phyloP scores from a whole-genome alignment of 2,888 invertebrate species.

The Sarcophaga caerulescens region DNA sequence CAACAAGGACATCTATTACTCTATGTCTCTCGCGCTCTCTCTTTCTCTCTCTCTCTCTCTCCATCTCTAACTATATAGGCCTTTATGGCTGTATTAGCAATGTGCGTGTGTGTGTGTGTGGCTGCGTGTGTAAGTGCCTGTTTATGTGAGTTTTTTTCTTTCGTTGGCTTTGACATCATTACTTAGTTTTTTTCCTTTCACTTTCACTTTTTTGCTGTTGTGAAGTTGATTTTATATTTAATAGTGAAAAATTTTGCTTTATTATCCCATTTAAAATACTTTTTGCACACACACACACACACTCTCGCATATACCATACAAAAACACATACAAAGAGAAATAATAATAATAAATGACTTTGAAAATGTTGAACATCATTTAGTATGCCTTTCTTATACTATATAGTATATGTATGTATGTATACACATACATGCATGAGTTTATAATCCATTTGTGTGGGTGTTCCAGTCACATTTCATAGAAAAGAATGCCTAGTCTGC shows the following conservation, averaged over 20 bases:
- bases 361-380: constrained; percentile 48
- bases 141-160: constrained; percentile 2
- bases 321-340: neutral
- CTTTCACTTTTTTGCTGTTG: neutral
- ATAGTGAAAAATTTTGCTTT: constrained; percentile 46
- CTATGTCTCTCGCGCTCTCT: neutral
- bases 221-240: constrained; percentile 46
- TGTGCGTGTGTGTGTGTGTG: too few relatives aligned
- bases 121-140: neutral
- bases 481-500: neutral
- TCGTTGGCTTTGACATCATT: constrained; percentile 42
- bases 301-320: neutral
- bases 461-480: constrained; percentile 14
- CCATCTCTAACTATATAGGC: too few relatives aligned
- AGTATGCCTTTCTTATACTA: neutral
- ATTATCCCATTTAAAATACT: constrained; percentile 45
- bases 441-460: neutral
- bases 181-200: constrained; percentile 29
- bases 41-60: too few relatives aligned
- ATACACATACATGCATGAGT: neutral
- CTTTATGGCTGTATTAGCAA: too few relatives aligned
- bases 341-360: constrained; percentile 54
- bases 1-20: constrained; percentile 17
- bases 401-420: neutral
- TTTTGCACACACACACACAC: constrained; percentile 10